phyloP scores from a whole-genome alignment of 2,797 vertebrate species.

The Syngnathus rostellatus region DNA sequence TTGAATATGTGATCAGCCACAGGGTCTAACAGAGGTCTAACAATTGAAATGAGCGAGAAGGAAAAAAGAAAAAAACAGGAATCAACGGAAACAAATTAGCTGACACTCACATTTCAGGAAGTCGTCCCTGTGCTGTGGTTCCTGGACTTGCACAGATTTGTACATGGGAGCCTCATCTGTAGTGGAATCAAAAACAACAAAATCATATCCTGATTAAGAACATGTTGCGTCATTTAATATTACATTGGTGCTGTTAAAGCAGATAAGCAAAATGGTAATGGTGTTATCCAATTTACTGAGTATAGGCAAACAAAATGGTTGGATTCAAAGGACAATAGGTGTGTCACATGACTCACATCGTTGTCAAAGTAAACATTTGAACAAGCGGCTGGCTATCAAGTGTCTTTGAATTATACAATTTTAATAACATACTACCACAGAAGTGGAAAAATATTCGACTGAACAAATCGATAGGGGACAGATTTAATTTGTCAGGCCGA shows the following conservation, averaged over 20 bases:
- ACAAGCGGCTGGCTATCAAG: slow-evolving; percentile 9
- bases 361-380: slow-evolving; percentile 40
- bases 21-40: slow-evolving; percentile 44
- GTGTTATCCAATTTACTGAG: neutral
- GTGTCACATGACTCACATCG: slow-evolving; percentile 10
- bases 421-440: neutral
- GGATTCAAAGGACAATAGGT: neutral
- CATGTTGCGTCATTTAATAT: neutral
- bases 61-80: slow-evolving; percentile 18
- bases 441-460: neutral
- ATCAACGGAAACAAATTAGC: slow-evolving; percentile 10
- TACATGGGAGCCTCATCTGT: slow-evolving; percentile 63
- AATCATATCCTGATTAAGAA: neutral
- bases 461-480: neutral
- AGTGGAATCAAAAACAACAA: slow-evolving; percentile 22
- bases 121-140: slow-evolving; percentile 64
- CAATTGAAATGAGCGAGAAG: slow-evolving; percentile 19
- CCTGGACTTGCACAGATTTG: slow-evolving; percentile 55
- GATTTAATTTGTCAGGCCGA: neutral
- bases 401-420: slow-evolving; percentile 21
- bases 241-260: neutral
- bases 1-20: slow-evolving; percentile 37
- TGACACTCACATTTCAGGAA: slow-evolving; percentile 71
- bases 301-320: neutral
- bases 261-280: neutral